Percentiles rank a stretch among this genome's conserved stretches.
phyloP scores from a whole-genome alignment of 1,140 invertebrate species.

The Psilanteris sp. region DNA sequence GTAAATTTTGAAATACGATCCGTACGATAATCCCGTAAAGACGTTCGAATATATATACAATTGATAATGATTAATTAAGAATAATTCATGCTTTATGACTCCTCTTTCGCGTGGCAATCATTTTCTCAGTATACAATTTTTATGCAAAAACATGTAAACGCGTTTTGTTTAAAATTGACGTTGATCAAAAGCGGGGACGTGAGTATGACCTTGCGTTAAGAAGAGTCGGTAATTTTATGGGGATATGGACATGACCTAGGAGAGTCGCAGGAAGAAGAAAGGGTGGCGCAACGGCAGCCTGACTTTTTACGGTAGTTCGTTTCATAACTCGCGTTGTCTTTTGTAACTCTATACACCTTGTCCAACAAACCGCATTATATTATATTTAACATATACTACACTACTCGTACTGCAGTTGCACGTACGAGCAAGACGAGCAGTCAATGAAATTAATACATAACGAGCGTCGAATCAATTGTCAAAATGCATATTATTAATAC shows the following conservation, averaged over 20 bases:
- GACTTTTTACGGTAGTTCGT: conserved; percentile 56
- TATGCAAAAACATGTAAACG: no score
- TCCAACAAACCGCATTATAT: conserved; percentile 71
- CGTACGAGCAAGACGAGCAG: conserved; percentile 24
- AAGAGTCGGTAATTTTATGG: conserved; percentile 60
- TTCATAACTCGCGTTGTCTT: conserved; percentile 67
- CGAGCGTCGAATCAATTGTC: no score
- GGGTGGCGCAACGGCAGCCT: conserved; percentile 50
- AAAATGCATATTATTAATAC: no score
- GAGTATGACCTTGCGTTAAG: conserved; percentile 47
- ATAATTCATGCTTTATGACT: no score
- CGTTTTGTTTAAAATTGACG: background rate
- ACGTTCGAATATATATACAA: no score
- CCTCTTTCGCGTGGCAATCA: no score
- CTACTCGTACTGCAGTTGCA: conserved; percentile 35
- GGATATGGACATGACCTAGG: conserved; percentile 48
- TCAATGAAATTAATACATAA: conserved; percentile 33
- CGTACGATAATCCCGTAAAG: no score
- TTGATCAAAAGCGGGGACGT: conserved; percentile 12
- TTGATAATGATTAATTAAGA: no score
- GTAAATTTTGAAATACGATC: no score
- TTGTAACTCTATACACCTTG: conserved; percentile 66
- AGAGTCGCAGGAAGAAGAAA: conserved; percentile 56
- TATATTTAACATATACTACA: conserved; percentile 61
- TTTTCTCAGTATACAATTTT: no score